These are phyloP conservation scores for Arrhopalites spinosus DNA, from an alignment of 2,888 invertebrate species.

Conservation along the genomic window DNA sequence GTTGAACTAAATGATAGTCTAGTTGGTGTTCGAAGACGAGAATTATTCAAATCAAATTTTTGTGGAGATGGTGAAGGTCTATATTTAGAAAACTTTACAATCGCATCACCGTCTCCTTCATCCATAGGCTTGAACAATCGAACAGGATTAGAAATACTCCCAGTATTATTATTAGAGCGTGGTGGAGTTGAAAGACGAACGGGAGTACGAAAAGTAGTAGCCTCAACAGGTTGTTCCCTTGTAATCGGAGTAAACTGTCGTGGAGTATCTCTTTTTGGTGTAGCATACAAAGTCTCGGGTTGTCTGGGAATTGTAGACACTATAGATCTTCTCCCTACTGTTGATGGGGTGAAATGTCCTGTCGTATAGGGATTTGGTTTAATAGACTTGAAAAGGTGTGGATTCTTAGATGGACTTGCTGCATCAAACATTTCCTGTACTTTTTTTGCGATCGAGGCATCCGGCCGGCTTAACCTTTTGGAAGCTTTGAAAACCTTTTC, in stretches of 20 bases:
- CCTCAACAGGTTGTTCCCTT: not conserved
- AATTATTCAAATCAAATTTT: not conserved
- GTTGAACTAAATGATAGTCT: conserved; percentile 30
- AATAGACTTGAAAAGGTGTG: not conserved
- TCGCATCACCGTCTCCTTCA: not conserved
- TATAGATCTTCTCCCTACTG: not conserved
- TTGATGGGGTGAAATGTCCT: not conserved
- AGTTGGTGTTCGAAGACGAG: not conserved
- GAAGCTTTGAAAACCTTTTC: conserved; percentile 6
- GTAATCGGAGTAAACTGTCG: not conserved
- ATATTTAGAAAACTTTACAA: not conserved
- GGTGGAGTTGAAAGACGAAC: not conserved
- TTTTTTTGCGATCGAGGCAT: conserved; percentile 27
- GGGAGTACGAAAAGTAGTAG: not conserved
- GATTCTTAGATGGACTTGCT: conserved; percentile 35
- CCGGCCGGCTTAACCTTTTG: not conserved
- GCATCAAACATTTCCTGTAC: conserved; percentile 37
- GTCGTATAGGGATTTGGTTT: not conserved
- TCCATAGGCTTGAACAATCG: not conserved
- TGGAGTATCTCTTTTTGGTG: not conserved
- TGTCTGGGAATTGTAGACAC: not conserved
- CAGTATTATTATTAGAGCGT: not conserved
- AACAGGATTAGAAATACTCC: not conserved
- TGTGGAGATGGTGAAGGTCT: not conserved
- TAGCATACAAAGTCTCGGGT: not conserved